Evolutionary conservation across 2,888 invertebrate genomes (phyloP), one percentile per base, ranked within the genome.

Genomic region (Eurytoma californica): DNA sequence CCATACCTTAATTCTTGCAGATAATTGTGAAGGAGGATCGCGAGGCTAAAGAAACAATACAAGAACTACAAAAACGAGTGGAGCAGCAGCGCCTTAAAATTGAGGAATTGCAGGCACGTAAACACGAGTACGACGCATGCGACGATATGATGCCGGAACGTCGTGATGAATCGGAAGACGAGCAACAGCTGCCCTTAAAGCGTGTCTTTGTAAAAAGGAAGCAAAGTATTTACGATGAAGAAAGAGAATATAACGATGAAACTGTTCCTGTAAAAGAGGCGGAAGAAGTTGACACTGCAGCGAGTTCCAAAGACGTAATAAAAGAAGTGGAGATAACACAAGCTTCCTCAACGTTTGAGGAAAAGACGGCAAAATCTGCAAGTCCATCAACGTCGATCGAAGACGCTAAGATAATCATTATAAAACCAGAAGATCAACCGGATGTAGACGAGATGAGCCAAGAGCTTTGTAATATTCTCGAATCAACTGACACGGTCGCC

Each of bases 151-250:
- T 90, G 3, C 90, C 90, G 0, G 90, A 89, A 3, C 84, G 90
- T 39, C 89, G 89, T 30, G 90, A 90, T 49, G 89, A 88, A 65
- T 86, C 90, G 24, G 88, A 87, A 67, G 88, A 89, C 57, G 88
- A 90, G 72, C 88, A 90, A 88, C 83, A 92, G 87, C 80, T 92
- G 28, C 90, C 93, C 14, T 86, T 93, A 18, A 93, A 93, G 83
- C 92, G 93, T 68, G 93, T 93, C 61, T 90, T 93, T 73, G 92
- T 93, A 74, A 93, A 93, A 83, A 89, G 93, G 55, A 92, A 93
- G 85, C 91, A 93, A 87, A 89, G 90, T 53, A 88, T 90, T 77
- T 90, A 90, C 49, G 90, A 90, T 47, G 90, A 90, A 74, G 90
- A 88, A 63, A 86, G 87, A 20, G 90, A 89, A 49, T 90, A 90